Base-by-base conservation (phyloP, 1,140 invertebrate genomes). In the Zaprionus inermis region DNA sequence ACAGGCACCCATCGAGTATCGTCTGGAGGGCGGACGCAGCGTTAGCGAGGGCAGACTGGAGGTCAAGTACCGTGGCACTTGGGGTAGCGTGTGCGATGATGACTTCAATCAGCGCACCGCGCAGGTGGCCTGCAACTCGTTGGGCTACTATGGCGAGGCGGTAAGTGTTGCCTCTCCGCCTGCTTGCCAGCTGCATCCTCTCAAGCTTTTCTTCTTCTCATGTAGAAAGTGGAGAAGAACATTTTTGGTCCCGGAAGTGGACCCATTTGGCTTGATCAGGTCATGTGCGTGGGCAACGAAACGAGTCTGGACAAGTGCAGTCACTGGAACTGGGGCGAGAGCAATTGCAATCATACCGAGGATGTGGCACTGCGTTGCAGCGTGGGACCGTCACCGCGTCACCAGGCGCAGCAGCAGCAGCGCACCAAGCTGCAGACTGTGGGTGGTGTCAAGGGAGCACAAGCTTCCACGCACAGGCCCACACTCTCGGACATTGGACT, bases 11-110 rank as follows among this genome's bases (percentile, higher is more conserved):
- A 92, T 95, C 22, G 92, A 94, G 76, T 91, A 96, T n/a, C 93
- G 96, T 28, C 79, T 96, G 32, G 93, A 92, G 4, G 94, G 94
- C 52, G 95, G 95, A 22, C 93, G 93, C 2, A 93, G 81, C 11
- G 58, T 91, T 0, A 92, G 92, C 20, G 94, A 96, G 91, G 96
- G 96, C 1, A 92, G 96, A 46, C 92, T 97, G 0, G 96, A 97
- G 92, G 93, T 97, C 0, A 93, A 93, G 65, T 94, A 96, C 80
- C 94, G 94, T 72, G 95, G 95, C 5, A 93, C 95, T 3, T 97
- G 96, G 96, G 96, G 96, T 1, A 96, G 95, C 1, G 93, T 97
- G 12, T 97, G 96, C 86, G 96, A 97, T 81, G 96, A 97, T 80
- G 94, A 96, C 79, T 97, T 97, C 79, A 94, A 94, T 32, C 90